Evolutionary conservation across 35 echinoderm and acorn worm genomes (phyloP), one percentile per base, ranked within the genome.

Genomic region (Lytechinus pictus): DNA sequence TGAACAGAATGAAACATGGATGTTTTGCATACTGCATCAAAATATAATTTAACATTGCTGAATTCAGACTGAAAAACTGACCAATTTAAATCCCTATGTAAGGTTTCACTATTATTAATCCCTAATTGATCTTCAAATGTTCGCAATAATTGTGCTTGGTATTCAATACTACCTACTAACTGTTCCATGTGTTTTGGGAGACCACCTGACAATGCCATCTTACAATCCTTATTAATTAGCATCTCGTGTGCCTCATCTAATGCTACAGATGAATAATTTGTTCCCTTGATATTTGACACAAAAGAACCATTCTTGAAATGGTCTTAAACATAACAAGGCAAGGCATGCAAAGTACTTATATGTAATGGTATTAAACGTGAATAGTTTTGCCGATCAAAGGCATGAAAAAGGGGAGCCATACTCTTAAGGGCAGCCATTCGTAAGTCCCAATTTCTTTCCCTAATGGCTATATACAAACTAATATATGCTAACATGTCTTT

Each of bases 1-100:
- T 72, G 55, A 10, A 33, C 51, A 27, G 19, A 9, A 29, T 90
- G 24, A 28, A 96, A 96, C 72, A 94, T 92, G 7, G 52, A 10
- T 89, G 86, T 92, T 89, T 91, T 71, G 9, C 28, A 52, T 10
- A 95, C 5, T 61, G 95, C 51, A 19, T 66, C 57, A 53, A 54
- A 95, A 27, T 96, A 96, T 57, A 86, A 54, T 33, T 87, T 94
- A n/a, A 94, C 55, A 94, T 96, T 96, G 27, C 28, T 92, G 57
- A 94, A 55, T 54, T 96, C 92, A 72, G 71, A 28, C 19, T 53
- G 52, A 86, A 96, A 29, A 8, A 94, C 91, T 10, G 93, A 54
- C 54, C 16, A 10, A 13, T 54, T 27, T 24, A 95, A 33, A 52
- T 96, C 96, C 8, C 86, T 54, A 10, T 96, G 53, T 9, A 93